phyloP scores from a whole-genome alignment of 2,888 invertebrate species.

The Argyra leucocephala region DNA sequence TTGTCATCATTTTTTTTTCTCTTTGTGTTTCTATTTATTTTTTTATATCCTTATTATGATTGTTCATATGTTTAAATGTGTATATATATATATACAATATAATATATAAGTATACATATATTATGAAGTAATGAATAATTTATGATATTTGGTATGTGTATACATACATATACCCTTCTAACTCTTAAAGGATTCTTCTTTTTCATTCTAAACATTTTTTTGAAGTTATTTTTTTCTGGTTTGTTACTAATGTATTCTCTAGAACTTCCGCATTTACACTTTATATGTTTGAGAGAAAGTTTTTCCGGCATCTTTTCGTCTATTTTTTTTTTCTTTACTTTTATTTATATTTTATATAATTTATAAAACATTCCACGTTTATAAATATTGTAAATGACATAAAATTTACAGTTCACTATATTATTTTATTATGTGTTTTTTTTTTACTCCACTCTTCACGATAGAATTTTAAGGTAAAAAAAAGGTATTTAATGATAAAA shows the following conservation, averaged over 20 bases:
- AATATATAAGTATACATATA: background rate
- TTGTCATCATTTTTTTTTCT: background rate
- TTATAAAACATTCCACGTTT: constrained; percentile 3
- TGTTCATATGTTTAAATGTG: background rate
- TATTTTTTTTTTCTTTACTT: background rate
- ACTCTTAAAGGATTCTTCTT: background rate
- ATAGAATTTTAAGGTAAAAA: background rate
- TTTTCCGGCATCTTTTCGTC: background rate
- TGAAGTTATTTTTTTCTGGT: background rate
- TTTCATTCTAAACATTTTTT: too few relatives aligned
- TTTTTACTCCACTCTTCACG: background rate
- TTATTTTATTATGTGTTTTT: background rate
- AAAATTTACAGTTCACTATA: background rate
- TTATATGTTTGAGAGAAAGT: background rate
- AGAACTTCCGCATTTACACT: background rate
- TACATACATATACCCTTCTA: background rate
- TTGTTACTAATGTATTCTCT: background rate
- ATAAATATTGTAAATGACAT: background rate
- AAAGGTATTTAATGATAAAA: background rate
- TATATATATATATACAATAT: background rate
- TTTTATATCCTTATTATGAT: background rate
- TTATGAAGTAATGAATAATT: background rate
- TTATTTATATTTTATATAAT: background rate
- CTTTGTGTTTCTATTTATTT: too few relatives aligned
- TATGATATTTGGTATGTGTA: background rate